phyloP scores from a whole-genome alignment of 2,888 invertebrate genomes.

The Troides aeacus region DNA sequence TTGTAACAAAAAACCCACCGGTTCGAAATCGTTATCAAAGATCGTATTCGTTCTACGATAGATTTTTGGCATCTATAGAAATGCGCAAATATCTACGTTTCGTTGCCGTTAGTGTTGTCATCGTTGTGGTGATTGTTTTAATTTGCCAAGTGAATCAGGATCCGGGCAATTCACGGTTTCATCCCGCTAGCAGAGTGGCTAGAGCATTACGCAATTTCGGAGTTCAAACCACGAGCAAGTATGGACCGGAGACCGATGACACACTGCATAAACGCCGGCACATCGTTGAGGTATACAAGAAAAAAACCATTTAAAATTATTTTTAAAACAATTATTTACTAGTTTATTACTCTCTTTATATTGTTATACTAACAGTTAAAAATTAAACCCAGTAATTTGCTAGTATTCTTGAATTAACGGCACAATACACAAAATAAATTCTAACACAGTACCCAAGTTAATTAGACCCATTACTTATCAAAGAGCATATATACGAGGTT shows the following conservation, averaged over 20 bases:
- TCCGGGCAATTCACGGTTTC: slow-evolving; percentile 12
- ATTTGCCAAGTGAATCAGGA: slow-evolving; percentile 33
- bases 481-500: too few species aligned
- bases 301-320: too few species aligned
- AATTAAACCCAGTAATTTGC: background rate
- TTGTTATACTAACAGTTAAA: background rate
- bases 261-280: slow-evolving; percentile 28
- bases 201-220: slow-evolving; percentile 28
- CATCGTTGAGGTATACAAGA: slow-evolving; percentile 35
- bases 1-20: background rate
- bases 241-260: background rate
- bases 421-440: too few species aligned
- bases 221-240: background rate
- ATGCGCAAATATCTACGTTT: slow-evolving; percentile 55
- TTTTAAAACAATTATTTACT: too few species aligned
- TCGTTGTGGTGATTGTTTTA: slow-evolving; percentile 44
- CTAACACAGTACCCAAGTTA: too few species aligned
- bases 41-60: slow-evolving; percentile 4
- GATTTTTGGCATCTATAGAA: slow-evolving; percentile 9
- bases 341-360: background rate
- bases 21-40: background rate
- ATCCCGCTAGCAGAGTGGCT: slow-evolving; percentile 27
- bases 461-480: too few species aligned
- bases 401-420: too few species aligned
- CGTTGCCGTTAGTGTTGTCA: slow-evolving; percentile 39